phyloP scores from a whole-genome alignment of 2,797 vertebrate genomes.

The Coluber constrictor region DNA sequence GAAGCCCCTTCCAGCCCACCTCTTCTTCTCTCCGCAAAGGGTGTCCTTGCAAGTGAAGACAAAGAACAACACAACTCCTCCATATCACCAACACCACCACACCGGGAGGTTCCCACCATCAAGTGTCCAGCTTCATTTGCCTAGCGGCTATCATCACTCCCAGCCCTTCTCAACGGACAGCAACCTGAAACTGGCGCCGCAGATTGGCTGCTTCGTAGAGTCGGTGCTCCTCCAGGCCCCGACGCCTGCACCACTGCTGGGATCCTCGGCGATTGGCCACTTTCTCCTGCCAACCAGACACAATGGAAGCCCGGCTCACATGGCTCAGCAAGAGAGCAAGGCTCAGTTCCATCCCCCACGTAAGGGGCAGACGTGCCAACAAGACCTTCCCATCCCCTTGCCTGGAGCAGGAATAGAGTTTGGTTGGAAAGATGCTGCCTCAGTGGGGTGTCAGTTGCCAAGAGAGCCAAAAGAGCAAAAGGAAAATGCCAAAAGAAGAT shows the following conservation, averaged over 20 bases:
- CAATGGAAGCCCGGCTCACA: neutral
- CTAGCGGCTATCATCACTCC: rapidly evolving
- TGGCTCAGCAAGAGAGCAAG: neutral
- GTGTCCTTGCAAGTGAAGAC: neutral
- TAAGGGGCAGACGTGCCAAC: neutral
- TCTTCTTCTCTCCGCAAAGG: neutral
- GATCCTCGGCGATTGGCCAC: constrained; percentile 75
- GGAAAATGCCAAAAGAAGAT: neutral
- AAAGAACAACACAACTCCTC: neutral
- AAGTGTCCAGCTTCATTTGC: neutral
- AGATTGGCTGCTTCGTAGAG: constrained; percentile 91
- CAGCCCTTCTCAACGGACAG: neutral
- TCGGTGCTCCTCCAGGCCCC: constrained; percentile 88
- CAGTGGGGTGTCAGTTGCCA: neutral
- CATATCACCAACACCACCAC: too few relatives aligned
- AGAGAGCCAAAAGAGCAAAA: neutral
- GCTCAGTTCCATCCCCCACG: neutral
- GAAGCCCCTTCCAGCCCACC: neutral
- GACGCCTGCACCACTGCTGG: constrained; percentile 85
- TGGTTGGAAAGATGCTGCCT: neutral
- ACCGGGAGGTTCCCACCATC: too few relatives aligned
- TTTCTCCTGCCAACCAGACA: constrained; percentile 78
- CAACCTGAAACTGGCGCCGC: constrained; percentile 88
- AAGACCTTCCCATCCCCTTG: neutral
- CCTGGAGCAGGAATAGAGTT: neutral